Evolutionary conservation across 2,888 invertebrate genomes (phyloP), one percentile per base, ranked within the genome.

Genomic region (Epistrophe grossulariae): DNA sequence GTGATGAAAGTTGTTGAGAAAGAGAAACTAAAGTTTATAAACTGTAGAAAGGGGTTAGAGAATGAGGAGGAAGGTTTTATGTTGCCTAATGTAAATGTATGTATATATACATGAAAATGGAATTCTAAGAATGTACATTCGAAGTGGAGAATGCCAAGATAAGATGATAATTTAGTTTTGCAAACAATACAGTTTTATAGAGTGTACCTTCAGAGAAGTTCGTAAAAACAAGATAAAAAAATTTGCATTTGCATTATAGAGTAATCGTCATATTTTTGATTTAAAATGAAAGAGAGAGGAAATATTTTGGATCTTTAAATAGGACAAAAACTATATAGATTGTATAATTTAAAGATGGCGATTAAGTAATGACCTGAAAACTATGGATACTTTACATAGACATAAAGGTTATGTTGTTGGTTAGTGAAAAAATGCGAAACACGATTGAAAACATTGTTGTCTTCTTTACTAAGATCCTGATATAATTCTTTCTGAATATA

Each of bases 1-100:
- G 85, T 71, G 82, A 70, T 38, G 82, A 78, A 73, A 78, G 77
- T 57, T 70, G 73, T 57, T 64, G 52, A 66, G 55, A 28, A 66
- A 28, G 43, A 64, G 66, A 73, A 71, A 19, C 35, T 68, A 68
- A 68, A 68, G n/a, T 19, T 68, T 68, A 31, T 57, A 24, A 64
- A 19, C 31, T 57, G 28, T 28, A 17, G 2, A 7, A 24, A 1
- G 13, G n/a, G n/a, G 35, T 6, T 6, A 1, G 7, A 9, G 35
- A 17, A 10, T 11, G 19, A n/a, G 45, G n/a, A 15, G n/a, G 45
- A n/a, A n/a, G 13, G 45, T 15, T n/a, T 43, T 45, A 35, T 45
- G n/a, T 45, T 45, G 31, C 4, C 31, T 31, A 31, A 28, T 28
- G n/a, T n/a, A 24, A 24, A 24, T 24, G 24, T 31, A 31, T 31